phyloP scores from a whole-genome alignment of 2,888 invertebrate genomes.

The Diaperis boleti region DNA sequence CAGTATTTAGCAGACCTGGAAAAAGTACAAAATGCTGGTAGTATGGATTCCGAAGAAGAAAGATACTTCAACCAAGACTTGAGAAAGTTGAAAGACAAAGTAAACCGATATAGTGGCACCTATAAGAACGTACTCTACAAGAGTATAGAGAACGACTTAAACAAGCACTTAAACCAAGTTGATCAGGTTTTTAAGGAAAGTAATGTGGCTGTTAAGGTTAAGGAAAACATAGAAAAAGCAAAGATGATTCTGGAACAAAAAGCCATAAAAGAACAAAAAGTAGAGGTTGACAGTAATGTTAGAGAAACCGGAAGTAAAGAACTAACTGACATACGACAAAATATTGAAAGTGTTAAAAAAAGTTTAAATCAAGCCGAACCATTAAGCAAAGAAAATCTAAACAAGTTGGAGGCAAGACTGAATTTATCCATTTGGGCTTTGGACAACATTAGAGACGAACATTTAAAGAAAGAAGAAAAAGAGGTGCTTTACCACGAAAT shows the following conservation, averaged over 20 bases:
- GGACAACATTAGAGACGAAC: constrained; percentile 36
- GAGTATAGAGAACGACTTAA: constrained; percentile 51
- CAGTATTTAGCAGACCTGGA: constrained; percentile 42
- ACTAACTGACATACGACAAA: constrained; percentile 46
- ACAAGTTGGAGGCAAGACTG: constrained; percentile 37
- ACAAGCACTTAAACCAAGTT: constrained; percentile 45
- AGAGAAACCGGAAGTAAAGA: not conserved
- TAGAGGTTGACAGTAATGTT: constrained; percentile 18
- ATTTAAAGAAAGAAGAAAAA: constrained; percentile 8
- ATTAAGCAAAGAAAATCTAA: constrained; percentile 40
- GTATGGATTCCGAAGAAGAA: constrained; percentile 13
- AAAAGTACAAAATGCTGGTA: not conserved
- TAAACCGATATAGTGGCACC: constrained; percentile 51
- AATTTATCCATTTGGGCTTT: constrained; percentile 28
- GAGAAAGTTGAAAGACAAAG: constrained; percentile 49
- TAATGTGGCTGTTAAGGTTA: constrained; percentile 42
- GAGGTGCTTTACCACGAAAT: constrained; percentile 33
- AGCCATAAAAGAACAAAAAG: constrained; percentile 46
- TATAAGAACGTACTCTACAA: constrained; percentile 54
- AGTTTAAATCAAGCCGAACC: constrained; percentile 44
- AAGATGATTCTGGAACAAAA: constrained; percentile 54
- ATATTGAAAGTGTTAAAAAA: constrained; percentile 49
- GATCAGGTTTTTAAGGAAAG: constrained; percentile 46
- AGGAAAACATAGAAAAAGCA: constrained; percentile 49
- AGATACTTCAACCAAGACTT: constrained; percentile 37